Evolutionary conservation across 1,140 invertebrate genomes (phyloP).

Genomic region (Doryteuthis pealeii): DNA sequence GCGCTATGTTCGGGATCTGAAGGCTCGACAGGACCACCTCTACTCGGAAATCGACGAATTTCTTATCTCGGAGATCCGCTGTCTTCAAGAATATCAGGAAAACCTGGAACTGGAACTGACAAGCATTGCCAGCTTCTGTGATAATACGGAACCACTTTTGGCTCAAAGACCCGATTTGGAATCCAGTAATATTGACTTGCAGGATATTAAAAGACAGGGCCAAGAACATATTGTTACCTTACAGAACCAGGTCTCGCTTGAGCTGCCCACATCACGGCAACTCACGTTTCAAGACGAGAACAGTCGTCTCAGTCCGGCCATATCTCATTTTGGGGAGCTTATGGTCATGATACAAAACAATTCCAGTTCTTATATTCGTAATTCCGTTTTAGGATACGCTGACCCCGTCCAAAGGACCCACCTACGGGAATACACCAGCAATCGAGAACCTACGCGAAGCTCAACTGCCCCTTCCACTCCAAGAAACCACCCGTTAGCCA

Average conservation of each 20-base stretch:
- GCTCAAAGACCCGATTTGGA: slow-evolving; percentile 66
- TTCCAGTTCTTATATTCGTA: background rate
- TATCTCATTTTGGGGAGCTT: slow-evolving; percentile 47
- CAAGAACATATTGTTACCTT: slow-evolving; percentile 41
- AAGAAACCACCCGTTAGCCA: background rate
- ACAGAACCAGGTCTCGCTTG: slow-evolving; percentile 34
- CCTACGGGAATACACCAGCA: background rate
- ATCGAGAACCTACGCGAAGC: background rate
- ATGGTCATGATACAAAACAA: slow-evolving; percentile 18
- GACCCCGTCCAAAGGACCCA: background rate
- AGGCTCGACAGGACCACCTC: slow-evolving; percentile 86
- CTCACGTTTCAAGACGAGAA: slow-evolving; percentile 32
- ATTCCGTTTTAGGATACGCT: background rate
- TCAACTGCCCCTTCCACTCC: slow-evolving; percentile 9
- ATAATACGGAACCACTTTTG: slow-evolving; percentile 92
- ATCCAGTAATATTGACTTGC: slow-evolving; percentile 51
- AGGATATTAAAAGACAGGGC: slow-evolving; percentile 47
- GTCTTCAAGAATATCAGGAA: slow-evolving; percentile 83
- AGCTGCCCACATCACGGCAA: slow-evolving; percentile 21
- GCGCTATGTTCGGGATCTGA: slow-evolving; percentile 81
- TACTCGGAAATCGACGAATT: slow-evolving; percentile 88
- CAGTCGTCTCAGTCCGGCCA: slow-evolving; percentile 37
- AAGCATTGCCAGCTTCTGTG: slow-evolving; percentile 93
- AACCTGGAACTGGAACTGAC: slow-evolving; percentile 89
- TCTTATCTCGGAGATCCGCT: slow-evolving; percentile 77